Evolutionary conservation across 2,888 invertebrate genomes (phyloP).

Genomic region (Coronaproctus castanopsis): DNA sequence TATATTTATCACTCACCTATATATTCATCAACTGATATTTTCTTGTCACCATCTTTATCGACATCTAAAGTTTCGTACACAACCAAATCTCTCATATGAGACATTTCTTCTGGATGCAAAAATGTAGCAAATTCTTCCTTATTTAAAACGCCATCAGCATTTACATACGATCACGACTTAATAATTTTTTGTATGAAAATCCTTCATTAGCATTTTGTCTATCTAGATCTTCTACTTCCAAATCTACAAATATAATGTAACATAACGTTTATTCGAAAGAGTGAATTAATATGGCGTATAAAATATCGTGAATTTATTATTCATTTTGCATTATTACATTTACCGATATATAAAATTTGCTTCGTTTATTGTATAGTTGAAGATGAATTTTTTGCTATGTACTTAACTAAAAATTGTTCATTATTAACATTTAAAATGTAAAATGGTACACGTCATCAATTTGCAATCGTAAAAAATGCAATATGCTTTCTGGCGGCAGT

Average conservation of each 20-base stretch:
- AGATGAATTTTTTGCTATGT: no score
- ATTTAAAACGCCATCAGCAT: conserved; percentile 61
- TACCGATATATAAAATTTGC: no score
- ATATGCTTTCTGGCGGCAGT: no score
- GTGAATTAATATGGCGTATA: no score
- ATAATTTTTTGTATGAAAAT: conserved; percentile 61
- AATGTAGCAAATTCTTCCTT: conserved; percentile 78
- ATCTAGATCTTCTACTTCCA: conserved; percentile 42
- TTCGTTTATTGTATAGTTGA: no score
- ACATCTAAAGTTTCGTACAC: conserved; percentile 90
- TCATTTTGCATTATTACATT: no score
- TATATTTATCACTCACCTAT: conserved; percentile 51
- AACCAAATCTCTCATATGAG: conserved; percentile 76
- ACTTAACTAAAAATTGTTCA: no score
- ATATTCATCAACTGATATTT: conserved; percentile 78
- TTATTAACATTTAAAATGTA: no score
- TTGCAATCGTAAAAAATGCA: no score
- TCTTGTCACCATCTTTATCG: conserved; percentile 88
- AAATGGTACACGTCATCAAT: no score
- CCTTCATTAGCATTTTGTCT: conserved; percentile 43
- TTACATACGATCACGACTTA: conserved; percentile 54
- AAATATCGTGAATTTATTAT: no score
- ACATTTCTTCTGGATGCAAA: conserved; percentile 86
- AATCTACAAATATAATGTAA: conserved; percentile 26
- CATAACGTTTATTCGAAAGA: neutral